A percentile compares a stretch with the other conserved stretches of the same genome.
Conservation (phyloP, 2,797 vertebrate species). For the Microchirus variegatus region DNA sequence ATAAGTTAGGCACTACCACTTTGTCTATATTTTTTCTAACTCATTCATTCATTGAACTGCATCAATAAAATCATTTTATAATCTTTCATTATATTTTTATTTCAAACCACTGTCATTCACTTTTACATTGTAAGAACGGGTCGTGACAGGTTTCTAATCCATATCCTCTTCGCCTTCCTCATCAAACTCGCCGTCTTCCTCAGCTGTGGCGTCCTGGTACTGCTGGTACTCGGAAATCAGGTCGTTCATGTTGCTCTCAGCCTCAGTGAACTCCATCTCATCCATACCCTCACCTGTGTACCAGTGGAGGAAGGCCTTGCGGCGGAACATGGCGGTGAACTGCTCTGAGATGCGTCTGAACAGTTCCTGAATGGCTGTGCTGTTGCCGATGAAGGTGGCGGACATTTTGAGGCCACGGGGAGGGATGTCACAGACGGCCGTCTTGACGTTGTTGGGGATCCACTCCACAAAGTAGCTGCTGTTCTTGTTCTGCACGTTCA, state of each 20-base stretch:
- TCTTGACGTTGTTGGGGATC: conserved; percentile 89
- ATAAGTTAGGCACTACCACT: too few relatives aligned
- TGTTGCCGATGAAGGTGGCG: conserved; percentile 93
- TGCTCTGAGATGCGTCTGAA: conserved; percentile 93
- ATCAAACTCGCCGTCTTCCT: conserved; percentile 82
- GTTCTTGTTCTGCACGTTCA: conserved; percentile 82
- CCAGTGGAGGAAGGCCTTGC: conserved; percentile 85
- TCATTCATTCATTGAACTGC: too few relatives aligned
- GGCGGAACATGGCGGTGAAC: conserved; percentile 85
- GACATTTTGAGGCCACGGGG: conserved; percentile 92
- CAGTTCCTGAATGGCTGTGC: conserved; percentile 95
- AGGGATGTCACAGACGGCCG: conserved; percentile 91
- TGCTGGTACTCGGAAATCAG: conserved; percentile 93
- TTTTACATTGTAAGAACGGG: too few relatives aligned
- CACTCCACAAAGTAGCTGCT: conserved; percentile 84
- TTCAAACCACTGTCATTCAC: too few relatives aligned
- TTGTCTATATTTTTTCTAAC: too few relatives aligned
- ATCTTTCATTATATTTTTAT: too few relatives aligned
- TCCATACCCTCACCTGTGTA: conserved; percentile 91
- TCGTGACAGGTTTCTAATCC: not conserved
- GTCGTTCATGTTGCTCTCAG: conserved; percentile 96
- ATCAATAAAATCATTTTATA: too few relatives aligned
- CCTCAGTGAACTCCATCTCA: conserved; percentile 93
- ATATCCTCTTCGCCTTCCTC: conserved; percentile 82
- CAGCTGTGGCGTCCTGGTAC: conserved; percentile 88